These are phyloP conservation scores for Vulpes vulpes DNA, from an alignment of 2,113 vertebrate genomes.

Conservation along the genomic window DNA sequence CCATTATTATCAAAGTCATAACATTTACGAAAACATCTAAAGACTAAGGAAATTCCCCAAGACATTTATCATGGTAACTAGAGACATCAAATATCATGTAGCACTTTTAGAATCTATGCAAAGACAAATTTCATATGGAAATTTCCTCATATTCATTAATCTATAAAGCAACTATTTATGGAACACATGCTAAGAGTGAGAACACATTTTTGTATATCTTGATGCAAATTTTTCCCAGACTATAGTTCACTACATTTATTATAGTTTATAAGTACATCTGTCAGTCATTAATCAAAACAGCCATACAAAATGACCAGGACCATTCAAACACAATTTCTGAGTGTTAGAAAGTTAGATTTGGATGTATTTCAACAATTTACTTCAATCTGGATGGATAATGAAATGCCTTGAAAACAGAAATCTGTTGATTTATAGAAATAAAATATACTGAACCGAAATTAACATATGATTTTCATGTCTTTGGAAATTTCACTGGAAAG, in stretches of 20 bases:
- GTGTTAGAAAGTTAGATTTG: background rate
- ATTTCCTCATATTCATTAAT: background rate
- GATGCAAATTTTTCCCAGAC: background rate
- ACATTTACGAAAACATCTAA: background rate
- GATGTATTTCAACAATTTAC: background rate
- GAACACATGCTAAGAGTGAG: background rate
- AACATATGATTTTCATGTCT: background rate
- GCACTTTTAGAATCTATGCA: background rate
- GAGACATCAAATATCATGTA: background rate
- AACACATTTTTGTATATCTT: background rate
- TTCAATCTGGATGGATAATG: background rate
- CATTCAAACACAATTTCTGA: background rate
- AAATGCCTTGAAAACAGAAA: background rate
- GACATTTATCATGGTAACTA: background rate
- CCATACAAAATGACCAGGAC: background rate
- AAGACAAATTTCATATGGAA: background rate
- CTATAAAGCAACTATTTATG: background rate
- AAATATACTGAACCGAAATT: background rate
- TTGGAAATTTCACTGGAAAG: background rate
- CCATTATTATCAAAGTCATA: background rate
- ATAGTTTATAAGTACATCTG: background rate
- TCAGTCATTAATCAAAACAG: background rate
- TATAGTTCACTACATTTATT: background rate
- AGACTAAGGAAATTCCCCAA: background rate
- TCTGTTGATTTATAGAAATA: background rate